Conservation (phyloP, 1,140 invertebrate species). For the Sinella curviseta region DNA sequence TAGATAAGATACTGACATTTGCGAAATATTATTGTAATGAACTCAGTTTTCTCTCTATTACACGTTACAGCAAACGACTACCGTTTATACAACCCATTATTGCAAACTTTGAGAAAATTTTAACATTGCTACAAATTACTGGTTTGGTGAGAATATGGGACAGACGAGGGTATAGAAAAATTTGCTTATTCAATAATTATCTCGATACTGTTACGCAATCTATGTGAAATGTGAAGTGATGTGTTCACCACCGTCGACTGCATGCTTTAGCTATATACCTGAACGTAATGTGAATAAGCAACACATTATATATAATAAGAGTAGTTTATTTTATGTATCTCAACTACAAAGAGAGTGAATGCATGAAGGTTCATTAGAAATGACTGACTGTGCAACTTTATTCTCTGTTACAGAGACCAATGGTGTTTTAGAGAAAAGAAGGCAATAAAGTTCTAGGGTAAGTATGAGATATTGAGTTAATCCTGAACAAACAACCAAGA, state of each 20-base stretch:
- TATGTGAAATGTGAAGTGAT: too few species aligned
- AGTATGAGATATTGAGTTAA: slow-evolving; percentile 26
- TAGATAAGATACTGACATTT: neutral
- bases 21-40: neutral
- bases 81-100: neutral
- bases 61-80: neutral
- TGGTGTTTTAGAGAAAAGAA: neutral
- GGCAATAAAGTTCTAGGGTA: slow-evolving; percentile 19
- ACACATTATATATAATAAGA: too few species aligned
- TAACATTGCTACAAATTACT: too few species aligned
- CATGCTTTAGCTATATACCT: too few species aligned
- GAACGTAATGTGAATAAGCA: too few species aligned
- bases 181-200: too few species aligned
- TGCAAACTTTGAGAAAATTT: neutral
- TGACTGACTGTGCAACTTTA: neutral
- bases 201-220: neutral
- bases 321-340: too few species aligned
- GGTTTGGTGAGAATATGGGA: too few species aligned
- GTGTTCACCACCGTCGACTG: too few species aligned
- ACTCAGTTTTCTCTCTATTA: neutral
- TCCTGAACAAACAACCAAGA: slow-evolving; percentile 24
- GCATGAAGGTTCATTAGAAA: slow-evolving; percentile 6
- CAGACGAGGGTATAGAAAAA: too few species aligned
- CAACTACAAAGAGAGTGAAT: too few species aligned
- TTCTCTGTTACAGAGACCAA: neutral